Percentiles rank a stretch among this genome's conserved stretches.
Evolutionary conservation across 2,797 vertebrate genomes (phyloP).

Genomic region (Octomys mimax): DNA sequence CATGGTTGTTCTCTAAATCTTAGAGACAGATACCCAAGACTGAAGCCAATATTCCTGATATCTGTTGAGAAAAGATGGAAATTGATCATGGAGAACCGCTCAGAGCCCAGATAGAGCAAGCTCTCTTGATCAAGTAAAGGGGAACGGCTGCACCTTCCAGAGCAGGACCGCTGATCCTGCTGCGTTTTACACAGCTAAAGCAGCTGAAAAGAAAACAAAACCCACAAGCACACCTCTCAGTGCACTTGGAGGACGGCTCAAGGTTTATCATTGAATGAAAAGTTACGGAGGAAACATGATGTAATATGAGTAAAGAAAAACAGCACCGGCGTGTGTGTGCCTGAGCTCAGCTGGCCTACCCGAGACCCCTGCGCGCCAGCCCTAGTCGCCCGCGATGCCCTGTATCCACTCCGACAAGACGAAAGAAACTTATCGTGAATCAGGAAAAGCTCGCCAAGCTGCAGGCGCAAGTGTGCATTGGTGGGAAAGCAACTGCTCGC

Average conservation of each 20-base stretch:
- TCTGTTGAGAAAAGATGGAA: neutral
- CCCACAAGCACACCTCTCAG: neutral
- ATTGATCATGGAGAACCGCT: neutral
- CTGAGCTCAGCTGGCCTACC: no score
- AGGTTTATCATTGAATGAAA: neutral
- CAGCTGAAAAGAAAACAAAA: neutral
- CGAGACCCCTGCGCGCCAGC: no score
- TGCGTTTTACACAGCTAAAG: slow-evolving; percentile 15
- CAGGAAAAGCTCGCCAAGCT: no score
- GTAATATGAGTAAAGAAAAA: neutral
- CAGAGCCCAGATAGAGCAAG: neutral
- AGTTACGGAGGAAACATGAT: neutral
- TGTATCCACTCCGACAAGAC: no score
- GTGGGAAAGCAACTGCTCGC: no score
- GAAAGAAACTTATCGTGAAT: no score
- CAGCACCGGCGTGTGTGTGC: no score
- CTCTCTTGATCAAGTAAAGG: neutral
- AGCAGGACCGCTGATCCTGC: neutral
- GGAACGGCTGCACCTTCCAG: neutral
- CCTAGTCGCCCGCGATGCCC: no score
- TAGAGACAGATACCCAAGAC: neutral
- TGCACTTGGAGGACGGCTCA: neutral
- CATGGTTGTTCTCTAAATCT: neutral
- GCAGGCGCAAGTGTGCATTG: no score
- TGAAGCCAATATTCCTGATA: neutral